phyloP scores from a whole-genome alignment of 2,888 invertebrate species.

The Octonoba sinensis region DNA sequence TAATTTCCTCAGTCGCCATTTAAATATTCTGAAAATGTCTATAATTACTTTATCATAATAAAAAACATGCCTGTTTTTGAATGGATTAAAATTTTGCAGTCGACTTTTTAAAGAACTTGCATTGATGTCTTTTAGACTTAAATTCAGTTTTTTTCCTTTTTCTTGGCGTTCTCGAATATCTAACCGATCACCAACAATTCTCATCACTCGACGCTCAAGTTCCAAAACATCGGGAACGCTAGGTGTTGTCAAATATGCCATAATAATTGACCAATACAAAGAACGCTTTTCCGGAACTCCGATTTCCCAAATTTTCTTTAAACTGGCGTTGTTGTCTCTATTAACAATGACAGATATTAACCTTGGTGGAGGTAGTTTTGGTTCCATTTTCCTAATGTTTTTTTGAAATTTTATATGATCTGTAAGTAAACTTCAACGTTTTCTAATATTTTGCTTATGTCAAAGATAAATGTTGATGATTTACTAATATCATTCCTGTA shows the following conservation, averaged over 20 bases:
- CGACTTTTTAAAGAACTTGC: neutral
- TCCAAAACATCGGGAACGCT: too few species aligned
- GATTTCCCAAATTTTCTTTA: neutral
- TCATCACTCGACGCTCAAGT: neutral
- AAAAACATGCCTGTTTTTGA: conserved; percentile 4
- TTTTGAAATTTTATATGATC: too few species aligned
- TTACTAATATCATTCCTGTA: too few species aligned
- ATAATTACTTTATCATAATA: neutral
- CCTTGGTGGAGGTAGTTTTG: neutral
- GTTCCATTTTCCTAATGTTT: too few species aligned
- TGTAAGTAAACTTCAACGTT: too few species aligned
- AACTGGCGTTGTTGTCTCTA: neutral
- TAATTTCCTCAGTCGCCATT: neutral
- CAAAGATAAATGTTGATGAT: too few species aligned
- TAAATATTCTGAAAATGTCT: neutral
- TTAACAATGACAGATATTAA: neutral
- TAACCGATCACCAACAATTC: neutral
- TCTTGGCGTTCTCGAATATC: neutral
- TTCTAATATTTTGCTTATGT: too few species aligned
- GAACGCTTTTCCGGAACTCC: neutral
- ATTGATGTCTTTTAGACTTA: neutral
- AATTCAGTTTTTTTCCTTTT: neutral
- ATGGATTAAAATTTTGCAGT: neutral
- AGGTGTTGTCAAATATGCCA: neutral
- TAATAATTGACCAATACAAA: neutral